phyloP scores from a whole-genome alignment of 1,140 invertebrate genomes.

The Berghia stephanieae region DNA sequence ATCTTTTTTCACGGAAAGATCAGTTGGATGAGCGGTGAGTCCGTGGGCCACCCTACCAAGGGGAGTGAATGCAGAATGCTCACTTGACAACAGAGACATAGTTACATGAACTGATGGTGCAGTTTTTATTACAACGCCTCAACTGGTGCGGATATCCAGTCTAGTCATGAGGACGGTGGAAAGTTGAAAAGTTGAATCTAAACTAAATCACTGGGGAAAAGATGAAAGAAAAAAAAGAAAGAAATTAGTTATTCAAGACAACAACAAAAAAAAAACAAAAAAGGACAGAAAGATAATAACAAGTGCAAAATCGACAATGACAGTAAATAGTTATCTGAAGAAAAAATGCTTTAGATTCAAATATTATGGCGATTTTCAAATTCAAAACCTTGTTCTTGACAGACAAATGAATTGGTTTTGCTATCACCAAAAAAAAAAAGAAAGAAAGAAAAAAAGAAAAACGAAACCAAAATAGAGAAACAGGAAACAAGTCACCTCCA shows the following conservation, averaged over 20 bases:
- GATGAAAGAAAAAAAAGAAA: background rate
- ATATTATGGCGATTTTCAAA: too few species aligned
- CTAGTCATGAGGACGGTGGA: background rate
- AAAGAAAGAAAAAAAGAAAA: too few species aligned
- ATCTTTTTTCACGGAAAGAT: background rate
- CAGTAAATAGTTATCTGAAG: too few species aligned
- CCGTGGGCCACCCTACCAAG: background rate
- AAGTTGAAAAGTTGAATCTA: background rate
- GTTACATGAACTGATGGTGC: background rate
- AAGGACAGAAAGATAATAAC: too few species aligned
- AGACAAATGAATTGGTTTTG: too few species aligned
- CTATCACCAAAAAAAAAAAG: too few species aligned
- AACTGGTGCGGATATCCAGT: background rate
- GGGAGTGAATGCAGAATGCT: constrained; percentile 28
- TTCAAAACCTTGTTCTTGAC: too few species aligned
- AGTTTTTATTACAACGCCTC: background rate
- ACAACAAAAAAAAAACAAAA: background rate
- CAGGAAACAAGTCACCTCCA: too few species aligned
- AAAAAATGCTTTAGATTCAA: too few species aligned
- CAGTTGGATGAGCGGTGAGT: background rate
- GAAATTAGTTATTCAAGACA: background rate
- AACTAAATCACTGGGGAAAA: background rate
- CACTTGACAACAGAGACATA: constrained; percentile 30
- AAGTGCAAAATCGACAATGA: too few species aligned
- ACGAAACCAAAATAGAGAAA: too few species aligned